Evolutionary conservation across 2,797 vertebrate genomes (phyloP), one percentile per base, ranked within the genome.

Genomic region (Smutsia temminckii): DNA sequence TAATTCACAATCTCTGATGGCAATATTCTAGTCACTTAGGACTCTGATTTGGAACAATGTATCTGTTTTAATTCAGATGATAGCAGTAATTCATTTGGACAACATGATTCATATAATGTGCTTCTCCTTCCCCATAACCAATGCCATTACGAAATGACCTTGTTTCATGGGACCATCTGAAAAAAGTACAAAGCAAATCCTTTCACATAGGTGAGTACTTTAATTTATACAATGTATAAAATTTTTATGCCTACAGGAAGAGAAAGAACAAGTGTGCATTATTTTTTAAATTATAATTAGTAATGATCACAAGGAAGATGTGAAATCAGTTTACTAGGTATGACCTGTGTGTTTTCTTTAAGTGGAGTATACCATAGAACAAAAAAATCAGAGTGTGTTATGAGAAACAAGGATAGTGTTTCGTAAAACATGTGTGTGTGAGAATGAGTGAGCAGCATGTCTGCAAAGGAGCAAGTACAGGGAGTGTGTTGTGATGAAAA

Each of bases 51-150:
- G 95, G 86, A 96, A 95, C 85, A 91, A 95, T 37, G 40, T 89
- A 90, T 96, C 94, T 97, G 92, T 97, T 93, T 94, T 94, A 92
- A 96, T 96, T 96, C 92, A 91, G 74, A 93, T 89, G 95, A 96
- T 94, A 96, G 95, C 49, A 66, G 83, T 97, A 94, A 97, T 95
- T 97, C 89, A 96, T 96, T 87, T 77, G 86, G 91, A 89, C 85
- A 89, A 94, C 72, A 91, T 87, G 79, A 96, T 94, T 93, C 78
- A 88, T 68, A 77, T 51, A 91, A 74, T 8, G 21, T 42, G 63
- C 61, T 64, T 93, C 92, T 97, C 96, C 93, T 97, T 96, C 61
- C 23, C 85, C 29, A 42, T 81, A 93, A 94, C 92, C 95, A 96
- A 74, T 88, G 87, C 51, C 4, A 1, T 66, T 20, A 13, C 16